A percentile compares a stretch with the other conserved stretches of the same genome.
phyloP scores from a whole-genome alignment of 1,140 invertebrate genomes.

The Cephus cinctus region DNA sequence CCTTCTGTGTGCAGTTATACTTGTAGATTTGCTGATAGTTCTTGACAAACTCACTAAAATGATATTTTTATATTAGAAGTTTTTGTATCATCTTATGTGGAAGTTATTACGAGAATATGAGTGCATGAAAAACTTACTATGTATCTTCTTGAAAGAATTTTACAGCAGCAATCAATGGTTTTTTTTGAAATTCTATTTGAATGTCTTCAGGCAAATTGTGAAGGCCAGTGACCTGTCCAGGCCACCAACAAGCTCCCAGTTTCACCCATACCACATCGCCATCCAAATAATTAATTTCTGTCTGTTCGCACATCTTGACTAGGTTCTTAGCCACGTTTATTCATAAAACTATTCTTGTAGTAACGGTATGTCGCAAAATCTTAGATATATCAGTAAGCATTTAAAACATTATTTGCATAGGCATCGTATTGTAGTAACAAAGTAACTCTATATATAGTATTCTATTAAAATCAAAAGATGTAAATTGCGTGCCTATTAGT shows the following conservation, averaged over 20 bases:
- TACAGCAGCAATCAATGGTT: constrained; percentile 72
- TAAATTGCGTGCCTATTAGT: no score
- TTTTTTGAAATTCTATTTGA: constrained; percentile 60
- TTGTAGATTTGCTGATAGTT: constrained; percentile 70
- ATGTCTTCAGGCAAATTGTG: constrained; percentile 65
- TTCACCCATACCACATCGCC: constrained; percentile 83
- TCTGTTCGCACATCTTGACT: constrained; percentile 63
- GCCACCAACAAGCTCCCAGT: constrained; percentile 74
- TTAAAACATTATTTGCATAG: constrained; percentile 7
- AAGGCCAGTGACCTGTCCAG: constrained; percentile 69
- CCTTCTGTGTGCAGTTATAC: constrained; percentile 74
- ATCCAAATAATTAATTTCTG: constrained; percentile 63
- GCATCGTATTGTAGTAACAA: constrained; percentile 1
- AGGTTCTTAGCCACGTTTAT: constrained; percentile 14
- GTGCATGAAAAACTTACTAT: constrained; percentile 63
- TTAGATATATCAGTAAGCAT: constrained; percentile 12
- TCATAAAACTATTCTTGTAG: constrained; percentile 12
- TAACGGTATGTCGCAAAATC: no score
- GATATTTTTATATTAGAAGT: constrained; percentile 9
- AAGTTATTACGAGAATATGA: neutral
- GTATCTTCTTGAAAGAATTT: constrained; percentile 81
- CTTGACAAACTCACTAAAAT: constrained; percentile 72
- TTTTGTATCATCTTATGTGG: constrained; percentile 1
- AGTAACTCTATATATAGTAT: neutral
- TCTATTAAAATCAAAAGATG: neutral